These are phyloP conservation scores for Embidobia sp. DNA, from an alignment of 2,888 invertebrate species.

Conservation along the genomic window DNA sequence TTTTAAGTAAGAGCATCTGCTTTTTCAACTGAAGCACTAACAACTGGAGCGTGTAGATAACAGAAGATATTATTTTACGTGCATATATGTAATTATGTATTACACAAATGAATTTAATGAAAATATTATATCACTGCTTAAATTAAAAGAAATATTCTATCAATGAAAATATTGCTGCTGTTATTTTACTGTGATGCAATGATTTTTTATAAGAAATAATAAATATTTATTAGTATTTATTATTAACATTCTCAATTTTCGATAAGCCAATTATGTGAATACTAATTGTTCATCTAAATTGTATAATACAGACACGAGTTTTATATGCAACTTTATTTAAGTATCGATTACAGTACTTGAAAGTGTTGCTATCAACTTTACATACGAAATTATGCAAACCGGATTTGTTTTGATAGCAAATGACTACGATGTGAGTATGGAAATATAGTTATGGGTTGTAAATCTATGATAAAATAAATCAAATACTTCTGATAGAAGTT, in stretches of 20 bases:
- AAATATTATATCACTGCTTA: too few relatives aligned
- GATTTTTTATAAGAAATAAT: too few relatives aligned
- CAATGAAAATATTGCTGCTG: too few relatives aligned
- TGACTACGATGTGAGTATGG: constrained; percentile 1
- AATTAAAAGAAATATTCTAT: too few relatives aligned
- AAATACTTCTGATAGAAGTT: background rate
- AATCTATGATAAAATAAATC: constrained; percentile 12
- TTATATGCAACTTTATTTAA: constrained; percentile 3
- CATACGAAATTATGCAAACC: constrained; percentile 23
- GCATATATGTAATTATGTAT: too few relatives aligned
- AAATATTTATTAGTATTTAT: too few relatives aligned
- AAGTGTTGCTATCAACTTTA: constrained; percentile 12
- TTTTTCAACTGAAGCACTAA: too few relatives aligned
- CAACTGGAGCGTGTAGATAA: too few relatives aligned
- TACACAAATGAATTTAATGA: too few relatives aligned
- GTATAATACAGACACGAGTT: constrained; percentile 3
- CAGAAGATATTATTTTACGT: too few relatives aligned
- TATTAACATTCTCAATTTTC: background rate
- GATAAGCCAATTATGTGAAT: background rate
- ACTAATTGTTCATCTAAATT: background rate
- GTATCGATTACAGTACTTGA: constrained; percentile 2
- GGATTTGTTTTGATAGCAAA: constrained; percentile 21
- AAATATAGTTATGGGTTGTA: constrained; percentile 13
- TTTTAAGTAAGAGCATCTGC: too few relatives aligned
- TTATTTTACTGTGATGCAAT: too few relatives aligned